A percentile compares a stretch with the other conserved stretches of the same genome.
These are phyloP conservation scores for Troides aeacus DNA, from an alignment of 2,888 invertebrate species.

Conservation along the genomic window DNA sequence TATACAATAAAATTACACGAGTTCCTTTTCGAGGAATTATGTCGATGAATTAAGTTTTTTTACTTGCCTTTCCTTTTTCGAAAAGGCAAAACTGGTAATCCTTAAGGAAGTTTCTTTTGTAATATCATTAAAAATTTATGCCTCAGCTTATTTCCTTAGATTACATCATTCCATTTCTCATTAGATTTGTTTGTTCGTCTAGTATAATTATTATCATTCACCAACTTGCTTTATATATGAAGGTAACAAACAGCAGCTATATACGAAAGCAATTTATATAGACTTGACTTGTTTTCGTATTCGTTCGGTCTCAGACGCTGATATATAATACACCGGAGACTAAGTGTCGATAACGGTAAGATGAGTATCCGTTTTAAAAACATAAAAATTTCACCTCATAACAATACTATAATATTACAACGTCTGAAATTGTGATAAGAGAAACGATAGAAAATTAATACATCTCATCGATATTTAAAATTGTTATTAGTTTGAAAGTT, in stretches of 20 bases:
- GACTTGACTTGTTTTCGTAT: too few relatives aligned
- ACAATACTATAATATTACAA: too few relatives aligned
- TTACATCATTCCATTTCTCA: background rate
- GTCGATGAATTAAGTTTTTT: conserved; percentile 7
- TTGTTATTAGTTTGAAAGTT: conserved; percentile 3
- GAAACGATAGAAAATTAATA: background rate
- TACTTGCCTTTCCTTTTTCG: conserved; percentile 12
- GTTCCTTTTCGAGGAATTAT: conserved; percentile 17
- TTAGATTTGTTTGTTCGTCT: background rate
- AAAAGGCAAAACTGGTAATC: conserved; percentile 1
- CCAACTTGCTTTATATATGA: too few relatives aligned
- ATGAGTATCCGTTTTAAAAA: too few relatives aligned
- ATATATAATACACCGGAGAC: too few relatives aligned
- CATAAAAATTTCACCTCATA: too few relatives aligned
- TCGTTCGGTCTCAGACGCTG: too few relatives aligned
- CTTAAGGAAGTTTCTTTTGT: background rate
- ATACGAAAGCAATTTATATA: too few relatives aligned
- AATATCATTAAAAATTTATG: conserved; percentile 3
- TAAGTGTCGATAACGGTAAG: too few relatives aligned
- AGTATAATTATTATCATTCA: too few relatives aligned
- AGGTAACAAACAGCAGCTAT: too few relatives aligned
- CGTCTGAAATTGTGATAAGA: too few relatives aligned
- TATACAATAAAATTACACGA: conserved; percentile 18
- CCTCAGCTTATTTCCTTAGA: background rate
- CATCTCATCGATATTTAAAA: background rate